A percentile compares a stretch with the other conserved stretches of the same genome.
These are phyloP conservation scores for Clinocottus analis DNA, from an alignment of 2,113 vertebrate genomes.

Conservation along the genomic window DNA sequence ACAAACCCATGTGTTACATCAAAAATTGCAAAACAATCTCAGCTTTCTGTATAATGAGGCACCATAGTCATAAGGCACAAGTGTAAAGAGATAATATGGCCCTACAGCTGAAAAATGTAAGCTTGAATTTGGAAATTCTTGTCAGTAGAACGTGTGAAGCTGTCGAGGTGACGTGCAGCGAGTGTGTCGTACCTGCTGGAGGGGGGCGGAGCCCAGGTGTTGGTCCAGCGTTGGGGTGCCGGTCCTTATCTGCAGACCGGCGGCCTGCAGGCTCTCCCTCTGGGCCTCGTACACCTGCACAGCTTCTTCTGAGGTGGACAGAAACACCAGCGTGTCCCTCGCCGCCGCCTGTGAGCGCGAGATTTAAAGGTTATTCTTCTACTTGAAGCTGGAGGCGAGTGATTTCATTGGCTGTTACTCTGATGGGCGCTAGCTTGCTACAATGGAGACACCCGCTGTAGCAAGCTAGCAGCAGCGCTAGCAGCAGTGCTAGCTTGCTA, in stretches of 20 bases:
- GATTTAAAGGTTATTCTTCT: no score
- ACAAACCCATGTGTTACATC: no score
- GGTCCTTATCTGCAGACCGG: constrained; percentile 68
- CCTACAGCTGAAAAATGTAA: no score
- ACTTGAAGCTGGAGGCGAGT: no score
- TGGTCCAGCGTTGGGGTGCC: constrained; percentile 61
- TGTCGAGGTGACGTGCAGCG: not conserved
- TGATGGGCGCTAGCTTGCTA: no score
- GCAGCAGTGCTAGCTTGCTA: no score
- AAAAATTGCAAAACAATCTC: no score
- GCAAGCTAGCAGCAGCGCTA: no score
- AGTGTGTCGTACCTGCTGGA: constrained; percentile 81
- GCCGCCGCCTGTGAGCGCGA: constrained; percentile 39
- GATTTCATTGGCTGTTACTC: no score
- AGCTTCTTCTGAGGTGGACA: constrained; percentile 81
- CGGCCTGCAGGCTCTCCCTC: constrained; percentile 65
- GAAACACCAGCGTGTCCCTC: constrained; percentile 66
- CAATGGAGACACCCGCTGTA: no score
- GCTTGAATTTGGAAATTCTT: no score
- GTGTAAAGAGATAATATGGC: no score
- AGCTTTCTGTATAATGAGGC: not conserved
- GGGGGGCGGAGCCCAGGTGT: constrained; percentile 80
- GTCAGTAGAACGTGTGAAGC: not conserved
- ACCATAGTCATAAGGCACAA: not conserved
- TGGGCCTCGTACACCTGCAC: constrained; percentile 77